Base-by-base conservation (phyloP, 2,113 vertebrate genomes). In the Cnemophilus loriae region DNA sequence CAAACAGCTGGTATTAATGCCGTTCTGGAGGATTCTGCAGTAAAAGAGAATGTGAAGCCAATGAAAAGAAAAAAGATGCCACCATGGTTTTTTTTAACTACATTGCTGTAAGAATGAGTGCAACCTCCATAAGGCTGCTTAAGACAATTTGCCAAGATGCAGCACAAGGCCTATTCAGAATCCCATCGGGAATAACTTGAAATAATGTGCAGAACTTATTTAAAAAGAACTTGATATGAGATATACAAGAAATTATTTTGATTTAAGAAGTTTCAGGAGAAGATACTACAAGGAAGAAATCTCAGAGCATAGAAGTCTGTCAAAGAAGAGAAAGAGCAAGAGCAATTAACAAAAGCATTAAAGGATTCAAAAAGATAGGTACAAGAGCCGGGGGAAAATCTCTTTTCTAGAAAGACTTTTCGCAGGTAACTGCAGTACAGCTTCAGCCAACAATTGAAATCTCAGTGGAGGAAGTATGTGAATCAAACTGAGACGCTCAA, bases 401-500 rank as follows among this genome's bases (percentile, higher is more conserved):
- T 56, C 23, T 83, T 78, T 91, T 96, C 81, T 90, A 59, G 90
- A 85, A 95, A 80, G 82, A 85, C 87, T 83, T 95, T 87, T 63
- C 59, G 63, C 63, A 94, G 91, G 89, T 96, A 97, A 42, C 78
- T 87, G 70, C 61, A 85, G 70, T 79, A 84, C 10, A 46, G n/a
- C 55, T 85, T 93, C 52, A 90, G 63, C 77, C 83, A 90, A 90
- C 74, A 93, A 93, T 22, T 87, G 61, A 96, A 96, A 85, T 96
- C 95, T 96, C 93, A 35, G 63, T 92, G 92, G 96, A 96, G 75
- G 75, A 95, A 96, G 63, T 87, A 96, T 89, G 88, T 89, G 93
- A 96, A 94, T 75, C 89, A 94, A 95, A 96, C 57, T 61, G 87
- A 94, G 89, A 91, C 3, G 0, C 70, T 85, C 55, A 90, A 97